Conservation (phyloP, 2,113 vertebrate genomes). For the Girardinichthys multiradiatus region DNA sequence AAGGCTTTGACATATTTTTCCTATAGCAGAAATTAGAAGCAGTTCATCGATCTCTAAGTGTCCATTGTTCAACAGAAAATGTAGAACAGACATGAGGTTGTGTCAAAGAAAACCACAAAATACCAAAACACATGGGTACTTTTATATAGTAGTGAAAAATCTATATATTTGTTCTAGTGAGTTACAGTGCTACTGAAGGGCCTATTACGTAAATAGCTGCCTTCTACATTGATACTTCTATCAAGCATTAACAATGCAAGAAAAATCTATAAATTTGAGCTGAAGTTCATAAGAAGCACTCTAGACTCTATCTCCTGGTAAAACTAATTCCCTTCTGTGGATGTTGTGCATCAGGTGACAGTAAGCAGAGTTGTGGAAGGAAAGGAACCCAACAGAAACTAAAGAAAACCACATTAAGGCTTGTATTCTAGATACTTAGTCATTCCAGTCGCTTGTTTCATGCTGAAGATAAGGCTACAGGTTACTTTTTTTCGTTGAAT, state of each 20-base stretch:
- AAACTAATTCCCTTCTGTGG: conserved; percentile 6
- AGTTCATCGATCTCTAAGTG: conserved; percentile 11
- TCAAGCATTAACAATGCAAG: not conserved
- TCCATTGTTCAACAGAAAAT: not conserved
- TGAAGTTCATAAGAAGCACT: not conserved
- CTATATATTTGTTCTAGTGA: not conserved
- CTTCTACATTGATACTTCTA: not conserved
- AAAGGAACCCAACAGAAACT: conserved; percentile 10
- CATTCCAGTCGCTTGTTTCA: conserved; percentile 11
- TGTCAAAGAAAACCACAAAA: not conserved
- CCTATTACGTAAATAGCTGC: not conserved
- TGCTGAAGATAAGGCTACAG: not conserved
- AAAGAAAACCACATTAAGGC: conserved; percentile 38
- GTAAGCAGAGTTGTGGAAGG: conserved; percentile 27
- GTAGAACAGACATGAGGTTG: not conserved
- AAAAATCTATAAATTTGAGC: not conserved
- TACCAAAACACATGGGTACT: not conserved
- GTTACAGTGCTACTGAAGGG: not conserved
- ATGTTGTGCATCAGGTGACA: conserved; percentile 19
- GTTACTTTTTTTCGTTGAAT: not conserved
- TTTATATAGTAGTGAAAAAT: not conserved
- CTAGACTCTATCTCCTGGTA: conserved; percentile 23
- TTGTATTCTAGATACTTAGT: conserved; percentile 19
- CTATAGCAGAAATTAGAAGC: conserved; percentile 19
- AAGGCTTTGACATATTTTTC: conserved; percentile 23